Percentiles rank a stretch among this genome's conserved stretches.
These are phyloP conservation scores for Drosophila ogumai DNA, from an alignment of 1,140 invertebrate genomes.

Conservation along the genomic window DNA sequence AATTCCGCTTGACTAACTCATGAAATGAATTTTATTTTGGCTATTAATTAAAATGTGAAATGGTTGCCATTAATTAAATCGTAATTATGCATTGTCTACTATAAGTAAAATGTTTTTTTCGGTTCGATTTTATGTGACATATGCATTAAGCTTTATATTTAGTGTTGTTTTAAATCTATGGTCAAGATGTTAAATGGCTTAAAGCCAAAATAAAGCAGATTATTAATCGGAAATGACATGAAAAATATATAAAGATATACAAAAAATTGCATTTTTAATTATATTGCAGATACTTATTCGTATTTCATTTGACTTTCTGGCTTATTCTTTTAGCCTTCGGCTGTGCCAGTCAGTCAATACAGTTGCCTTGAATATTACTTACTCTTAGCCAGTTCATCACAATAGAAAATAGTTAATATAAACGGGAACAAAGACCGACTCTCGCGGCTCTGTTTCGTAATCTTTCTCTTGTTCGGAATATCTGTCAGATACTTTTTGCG, in stretches of 20 bases:
- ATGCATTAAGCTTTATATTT: conserved; percentile 5
- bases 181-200: neutral
- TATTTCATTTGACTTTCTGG: neutral
- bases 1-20: conserved; percentile 1
- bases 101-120: neutral
- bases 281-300: neutral
- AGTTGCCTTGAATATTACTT: conserved; percentile 35
- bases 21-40: conserved; percentile 3
- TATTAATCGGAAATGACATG: neutral
- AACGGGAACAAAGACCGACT: conserved; percentile 40
- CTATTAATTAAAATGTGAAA: conserved; percentile 15
- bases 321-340: conserved; percentile 9
- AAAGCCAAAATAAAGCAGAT: neutral
- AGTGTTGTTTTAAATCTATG: neutral
- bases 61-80: conserved; percentile 16
- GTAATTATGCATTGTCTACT: conserved; percentile 20
- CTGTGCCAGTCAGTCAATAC: neutral
- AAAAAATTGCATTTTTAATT: neutral
- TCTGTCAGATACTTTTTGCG: conserved; percentile 14
- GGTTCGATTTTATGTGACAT: neutral
- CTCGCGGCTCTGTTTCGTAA: conserved; percentile 25
- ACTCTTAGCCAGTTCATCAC: conserved; percentile 21
- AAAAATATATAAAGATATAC: neutral
- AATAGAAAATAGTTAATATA: conserved; percentile 76
- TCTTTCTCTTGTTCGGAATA: conserved; percentile 28